phyloP scores from a whole-genome alignment of 2,888 invertebrate genomes.

The Celastrina argiolus region DNA sequence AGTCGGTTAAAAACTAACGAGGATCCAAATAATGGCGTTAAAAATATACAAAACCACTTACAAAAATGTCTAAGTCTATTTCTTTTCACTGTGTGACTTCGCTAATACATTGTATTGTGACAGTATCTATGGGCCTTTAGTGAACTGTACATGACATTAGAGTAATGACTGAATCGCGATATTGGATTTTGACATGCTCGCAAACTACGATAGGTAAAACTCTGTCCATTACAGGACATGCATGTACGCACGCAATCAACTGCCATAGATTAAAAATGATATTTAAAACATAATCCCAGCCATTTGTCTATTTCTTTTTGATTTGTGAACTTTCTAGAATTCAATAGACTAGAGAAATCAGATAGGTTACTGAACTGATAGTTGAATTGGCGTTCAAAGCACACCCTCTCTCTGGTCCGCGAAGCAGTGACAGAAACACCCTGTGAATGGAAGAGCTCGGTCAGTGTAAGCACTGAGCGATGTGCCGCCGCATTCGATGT shows the following conservation, averaged over 20 bases:
- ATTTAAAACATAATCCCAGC: constrained; percentile 6
- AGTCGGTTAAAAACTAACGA: too few relatives aligned
- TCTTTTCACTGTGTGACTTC: too few relatives aligned
- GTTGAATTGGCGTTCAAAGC: too few relatives aligned
- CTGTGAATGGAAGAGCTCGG: too few relatives aligned
- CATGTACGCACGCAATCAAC: constrained; percentile 16
- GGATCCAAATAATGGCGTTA: too few relatives aligned
- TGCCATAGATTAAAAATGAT: neutral
- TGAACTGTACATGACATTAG: constrained; percentile 14
- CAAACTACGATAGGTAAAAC: constrained; percentile 18
- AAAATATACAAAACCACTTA: too few relatives aligned
- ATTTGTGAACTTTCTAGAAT: neutral
- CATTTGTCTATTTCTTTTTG: neutral
- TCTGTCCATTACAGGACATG: constrained; percentile 12
- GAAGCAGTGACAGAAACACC: too few relatives aligned
- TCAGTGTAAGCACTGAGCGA: too few relatives aligned
- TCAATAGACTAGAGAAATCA: neutral
- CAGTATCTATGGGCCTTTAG: neutral
- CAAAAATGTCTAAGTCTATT: too few relatives aligned
- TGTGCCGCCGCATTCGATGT: too few relatives aligned
- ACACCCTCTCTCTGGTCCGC: too few relatives aligned
- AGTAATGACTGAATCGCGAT: constrained; percentile 17
- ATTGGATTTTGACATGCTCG: constrained; percentile 21
- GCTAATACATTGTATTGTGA: neutral
- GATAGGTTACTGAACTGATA: too few relatives aligned